Evolutionary conservation across 2,888 invertebrate genomes (phyloP).

Genomic region (Stenodema calcarata): DNA sequence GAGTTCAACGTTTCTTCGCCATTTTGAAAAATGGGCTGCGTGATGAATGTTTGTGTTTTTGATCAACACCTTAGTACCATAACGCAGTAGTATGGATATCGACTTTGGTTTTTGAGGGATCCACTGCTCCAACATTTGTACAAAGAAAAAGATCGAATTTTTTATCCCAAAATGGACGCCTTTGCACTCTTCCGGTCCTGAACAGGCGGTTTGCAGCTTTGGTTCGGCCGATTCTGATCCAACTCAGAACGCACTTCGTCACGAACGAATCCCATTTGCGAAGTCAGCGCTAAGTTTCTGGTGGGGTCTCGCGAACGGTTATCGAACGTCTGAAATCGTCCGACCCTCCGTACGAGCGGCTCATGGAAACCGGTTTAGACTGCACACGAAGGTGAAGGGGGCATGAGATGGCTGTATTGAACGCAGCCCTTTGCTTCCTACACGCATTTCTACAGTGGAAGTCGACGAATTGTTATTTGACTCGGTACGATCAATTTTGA

Average conservation of each 20-base stretch:
- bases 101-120: no score
- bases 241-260: background rate
- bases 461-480: no score
- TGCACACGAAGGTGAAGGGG: background rate
- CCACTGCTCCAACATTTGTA: no score
- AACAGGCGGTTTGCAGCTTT: no score
- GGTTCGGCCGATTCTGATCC: background rate
- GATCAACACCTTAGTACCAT: no score
- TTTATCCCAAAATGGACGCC: background rate
- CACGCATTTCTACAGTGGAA: background rate
- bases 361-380: background rate
- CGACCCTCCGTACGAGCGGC: background rate
- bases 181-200: background rate
- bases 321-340: background rate
- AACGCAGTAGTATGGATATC: no score
- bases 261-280: background rate
- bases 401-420: background rate
- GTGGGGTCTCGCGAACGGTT: background rate
- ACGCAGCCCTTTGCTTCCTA: background rate
- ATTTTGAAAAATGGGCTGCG: no score
- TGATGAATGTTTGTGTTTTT: no score
- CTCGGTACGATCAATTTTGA: no score
- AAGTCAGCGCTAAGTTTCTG: background rate
- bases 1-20: no score
- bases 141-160: no score